Evolutionary conservation across 23 tunicate genomes (phyloP).

Genomic region (Clavelina lepadiformis): DNA sequence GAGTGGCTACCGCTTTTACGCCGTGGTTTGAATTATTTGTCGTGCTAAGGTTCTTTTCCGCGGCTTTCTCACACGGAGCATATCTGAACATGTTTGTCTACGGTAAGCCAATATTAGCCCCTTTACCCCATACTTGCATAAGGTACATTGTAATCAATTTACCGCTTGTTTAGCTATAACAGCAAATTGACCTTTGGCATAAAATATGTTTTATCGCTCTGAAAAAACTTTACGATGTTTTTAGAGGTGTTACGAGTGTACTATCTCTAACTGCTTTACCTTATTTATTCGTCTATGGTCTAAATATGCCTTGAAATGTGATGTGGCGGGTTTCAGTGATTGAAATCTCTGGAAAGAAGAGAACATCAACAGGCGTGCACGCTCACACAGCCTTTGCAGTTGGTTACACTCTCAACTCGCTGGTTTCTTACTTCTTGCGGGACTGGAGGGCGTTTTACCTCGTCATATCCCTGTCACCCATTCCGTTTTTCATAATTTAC

Average conservation of each 20-base stretch:
- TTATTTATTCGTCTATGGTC: no score
- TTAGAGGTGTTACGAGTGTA: no score
- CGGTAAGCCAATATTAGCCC: conserved; percentile 61
- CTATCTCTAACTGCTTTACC: no score
- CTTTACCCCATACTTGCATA: no score
- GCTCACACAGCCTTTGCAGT: conserved; percentile 83
- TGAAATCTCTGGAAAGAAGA: conserved; percentile 74
- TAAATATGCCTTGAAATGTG: no score
- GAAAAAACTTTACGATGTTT: no score
- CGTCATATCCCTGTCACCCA: conserved; percentile 67
- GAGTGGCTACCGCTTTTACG: conserved; percentile 64
- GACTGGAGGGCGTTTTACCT: conserved; percentile 88
- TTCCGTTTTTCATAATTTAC: conserved; percentile 73
- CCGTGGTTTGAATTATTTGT: conserved; percentile 89
- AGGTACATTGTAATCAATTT: no score
- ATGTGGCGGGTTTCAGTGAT: conserved; percentile 80
- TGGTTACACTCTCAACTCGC: conserved; percentile 81
- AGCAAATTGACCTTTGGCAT: no score
- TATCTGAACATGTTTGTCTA: conserved; percentile 82
- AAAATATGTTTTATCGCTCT: no score
- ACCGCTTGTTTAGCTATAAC: no score
- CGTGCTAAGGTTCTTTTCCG: conserved; percentile 65
- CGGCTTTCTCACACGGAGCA: conserved; percentile 78
- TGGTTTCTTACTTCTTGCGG: conserved; percentile 64
- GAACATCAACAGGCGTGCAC: conserved; percentile 72